Evolutionary conservation across 2,113 vertebrate genomes (phyloP), one percentile per base, ranked within the genome.

Genomic region (Phycodurus eques): DNA sequence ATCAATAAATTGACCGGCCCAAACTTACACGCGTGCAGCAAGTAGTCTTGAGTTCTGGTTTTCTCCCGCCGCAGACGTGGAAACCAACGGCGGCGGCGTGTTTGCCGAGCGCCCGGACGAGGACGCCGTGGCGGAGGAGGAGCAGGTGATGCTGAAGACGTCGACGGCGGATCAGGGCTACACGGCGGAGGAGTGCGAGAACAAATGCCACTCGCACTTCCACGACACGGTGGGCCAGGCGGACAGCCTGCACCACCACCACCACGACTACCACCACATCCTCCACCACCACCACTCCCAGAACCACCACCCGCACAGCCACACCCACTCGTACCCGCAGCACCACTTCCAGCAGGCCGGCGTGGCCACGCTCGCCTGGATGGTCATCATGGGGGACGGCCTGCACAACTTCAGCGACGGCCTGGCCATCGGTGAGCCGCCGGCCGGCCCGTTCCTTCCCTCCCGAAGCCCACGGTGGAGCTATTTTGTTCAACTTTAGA

Each of bases 351-450:
- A 98, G 92, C 91, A 95, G 39, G 98, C 96, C 0, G 96, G 98
- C 12, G 94, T 98, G 31, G 97, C 98, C 63, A 94, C 97, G 0
- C 87, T 99, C 64, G 98, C 97, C 0, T 99, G 98, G 98, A 99
- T 99, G 98, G 96, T 99, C 86, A 96, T 99, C 77, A 98, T 99
- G 98, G 97, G 98, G 1, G 98, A 98, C 4, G 98, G 98, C 0
- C 89, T 99, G 4, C 98, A 98, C 89, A 99, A 98, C 85, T 99
- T 98, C 72, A 98, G 96, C 2, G 97, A 98, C 57, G 98, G 98
- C 60, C 90, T 99, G 2, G 98, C 98, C 0, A 98, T 98, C 46
- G 98, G 90, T 92, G 76, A 79, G 85, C 6, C 0, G 6, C 17
- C 22, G 11, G 46, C 27, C 27, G 27, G 27, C 27, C 27, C 27